Conservation (phyloP, 2,888 invertebrate genomes). For the Agrilus mali region DNA sequence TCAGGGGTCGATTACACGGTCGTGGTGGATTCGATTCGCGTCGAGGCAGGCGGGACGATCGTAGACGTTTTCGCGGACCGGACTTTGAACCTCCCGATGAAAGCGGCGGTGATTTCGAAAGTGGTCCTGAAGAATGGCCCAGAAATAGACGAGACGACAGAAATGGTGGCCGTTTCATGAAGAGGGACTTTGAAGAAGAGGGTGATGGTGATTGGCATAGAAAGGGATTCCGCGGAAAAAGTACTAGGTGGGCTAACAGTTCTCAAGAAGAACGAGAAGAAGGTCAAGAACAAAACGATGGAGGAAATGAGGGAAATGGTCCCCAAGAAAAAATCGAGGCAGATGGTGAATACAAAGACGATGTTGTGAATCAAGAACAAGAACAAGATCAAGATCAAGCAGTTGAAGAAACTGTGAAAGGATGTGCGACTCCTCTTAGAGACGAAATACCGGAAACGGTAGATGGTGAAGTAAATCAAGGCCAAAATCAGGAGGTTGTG, state of each 20-base stretch:
- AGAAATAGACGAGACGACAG: constrained; percentile 9
- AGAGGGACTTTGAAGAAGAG: constrained; percentile 10
- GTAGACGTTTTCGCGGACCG: constrained; percentile 13
- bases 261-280: constrained; percentile 8
- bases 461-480: background rate
- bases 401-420: constrained; percentile 11
- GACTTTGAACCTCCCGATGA: constrained; percentile 7
- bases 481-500: constrained; percentile 3
- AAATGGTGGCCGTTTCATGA: constrained; percentile 13
- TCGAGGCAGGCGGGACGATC: constrained; percentile 14
- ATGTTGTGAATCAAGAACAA: constrained; percentile 7
- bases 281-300: constrained; percentile 1
- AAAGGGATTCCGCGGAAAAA: constrained; percentile 11
- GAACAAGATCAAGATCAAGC: constrained; percentile 11
- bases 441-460: constrained; percentile 16
- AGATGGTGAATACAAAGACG: constrained; percentile 7
- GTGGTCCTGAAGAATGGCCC: constrained; percentile 11
- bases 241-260: constrained; percentile 22
- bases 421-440: constrained; percentile 22
- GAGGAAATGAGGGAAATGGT: constrained; percentile 5
- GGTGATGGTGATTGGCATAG: constrained; percentile 4
- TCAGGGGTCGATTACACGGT: constrained; percentile 10
- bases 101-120: constrained; percentile 1
- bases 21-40: constrained; percentile 9
- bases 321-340: constrained; percentile 4